Base-by-base conservation (phyloP, 2,797 vertebrate species). In the Tragopan temminckii region DNA sequence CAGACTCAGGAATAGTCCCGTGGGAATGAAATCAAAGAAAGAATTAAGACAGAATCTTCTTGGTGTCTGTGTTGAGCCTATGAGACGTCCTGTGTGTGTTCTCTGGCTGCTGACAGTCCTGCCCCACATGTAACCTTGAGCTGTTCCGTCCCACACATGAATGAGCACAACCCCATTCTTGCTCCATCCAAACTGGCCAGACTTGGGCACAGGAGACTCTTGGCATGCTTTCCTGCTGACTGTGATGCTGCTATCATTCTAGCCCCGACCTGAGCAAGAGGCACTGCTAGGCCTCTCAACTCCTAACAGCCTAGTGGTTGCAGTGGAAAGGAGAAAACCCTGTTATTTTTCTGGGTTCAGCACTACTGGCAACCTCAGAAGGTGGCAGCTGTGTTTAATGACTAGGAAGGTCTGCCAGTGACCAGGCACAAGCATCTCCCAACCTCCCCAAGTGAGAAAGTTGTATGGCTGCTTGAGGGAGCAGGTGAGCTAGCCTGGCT, bases 401-500 rank as follows among this genome's bases (percentile, higher is more conserved):
- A 4, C 14, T n/a, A 43, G 61, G 61, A 57, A 69, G 61, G 7
- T 5, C 13, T 1, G 1, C 11, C 20, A 40, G 16, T 19, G 40
- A 53, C 31, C 1, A 3, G 20, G n/a, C 6, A 43, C 13, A 43
- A 63, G 16, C 21, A 23, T 40, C 66, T 78, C 35, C 40, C 55
- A 53, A 0, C 25, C 15, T 64, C 21, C 16, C 14, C 24, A 17
- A 1, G 17, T 0, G 5, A 61, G 1, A 58, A 53, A 57, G 3
- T 16, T 16, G 3, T 7, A 20, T 0, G 7, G 13, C 63, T 80
- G 31, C 80, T 61, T 55, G 50, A 40, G 48, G 52, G 20, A 57
- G 25, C 0, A 0, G 14, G 14, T 43, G 64, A 38, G 9, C 0
- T 0, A 80, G 33, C 18, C 19, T 38, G 6, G 8, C 27, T 40